These are phyloP conservation scores for Piprites chloris DNA, from an alignment of 2,113 vertebrate genomes.

Conservation along the genomic window DNA sequence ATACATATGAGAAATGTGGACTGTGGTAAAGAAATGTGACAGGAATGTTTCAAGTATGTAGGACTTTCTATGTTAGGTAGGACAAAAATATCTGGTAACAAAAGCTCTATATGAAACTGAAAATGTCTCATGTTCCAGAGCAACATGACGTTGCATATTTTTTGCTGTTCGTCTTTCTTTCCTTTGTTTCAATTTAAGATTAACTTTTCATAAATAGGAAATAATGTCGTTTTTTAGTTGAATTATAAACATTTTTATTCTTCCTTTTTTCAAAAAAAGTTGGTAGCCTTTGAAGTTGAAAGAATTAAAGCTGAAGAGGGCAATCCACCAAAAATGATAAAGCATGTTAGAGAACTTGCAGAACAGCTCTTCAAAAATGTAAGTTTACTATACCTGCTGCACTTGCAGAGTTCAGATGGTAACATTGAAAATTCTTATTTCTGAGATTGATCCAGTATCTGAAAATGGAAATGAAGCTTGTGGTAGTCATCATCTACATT, in stretches of 20 bases:
- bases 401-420: not conserved
- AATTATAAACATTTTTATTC: not conserved
- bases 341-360: conserved; percentile 89
- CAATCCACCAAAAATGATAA: conserved; percentile 84
- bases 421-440: not conserved
- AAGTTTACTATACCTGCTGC: conserved; percentile 59
- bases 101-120: not conserved
- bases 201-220: not conserved
- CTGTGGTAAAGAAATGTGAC: not conserved
- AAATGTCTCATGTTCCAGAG: not conserved
- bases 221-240: not conserved
- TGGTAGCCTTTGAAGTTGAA: conserved; percentile 93
- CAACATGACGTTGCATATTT: accelerated
- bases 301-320: conserved; percentile 90
- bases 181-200: not conserved
- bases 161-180: not conserved
- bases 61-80: not conserved
- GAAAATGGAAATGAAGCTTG: not conserved
- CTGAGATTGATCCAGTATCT: not conserved
- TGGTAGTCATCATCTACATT: not conserved
- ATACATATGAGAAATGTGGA: not conserved
- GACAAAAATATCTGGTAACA: not conserved
- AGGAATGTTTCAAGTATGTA: not conserved
- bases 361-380: conserved; percentile 96
- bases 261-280: conserved; percentile 65